A percentile compares a stretch with the other conserved stretches of the same genome.
phyloP scores from a whole-genome alignment of 2,113 vertebrate genomes.

The Coregonus clupeaformis region DNA sequence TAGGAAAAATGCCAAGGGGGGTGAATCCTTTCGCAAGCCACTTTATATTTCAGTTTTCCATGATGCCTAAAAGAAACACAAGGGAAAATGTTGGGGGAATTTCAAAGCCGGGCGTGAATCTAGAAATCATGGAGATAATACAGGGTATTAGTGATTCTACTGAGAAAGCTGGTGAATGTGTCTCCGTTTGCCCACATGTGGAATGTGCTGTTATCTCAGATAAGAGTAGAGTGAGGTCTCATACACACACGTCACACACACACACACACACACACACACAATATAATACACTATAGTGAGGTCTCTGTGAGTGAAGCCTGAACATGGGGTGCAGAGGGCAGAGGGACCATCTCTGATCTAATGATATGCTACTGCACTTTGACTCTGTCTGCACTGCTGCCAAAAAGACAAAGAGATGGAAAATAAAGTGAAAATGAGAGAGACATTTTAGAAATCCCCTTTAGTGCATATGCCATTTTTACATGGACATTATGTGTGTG shows the following conservation, averaged over 20 bases:
- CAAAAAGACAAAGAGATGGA: no score
- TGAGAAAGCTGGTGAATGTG: constrained; percentile 40
- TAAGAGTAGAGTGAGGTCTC: constrained; percentile 37
- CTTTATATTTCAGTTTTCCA: not conserved
- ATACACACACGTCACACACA: no score
- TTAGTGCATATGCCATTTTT: constrained; percentile 6
- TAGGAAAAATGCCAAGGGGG: no score
- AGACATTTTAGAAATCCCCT: not conserved
- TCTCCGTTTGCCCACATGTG: constrained; percentile 43
- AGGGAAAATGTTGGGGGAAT: no score
- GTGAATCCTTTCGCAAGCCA: no score
- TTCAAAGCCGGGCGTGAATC: constrained; percentile 39
- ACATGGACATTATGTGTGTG: no score
- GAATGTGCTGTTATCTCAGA: constrained; percentile 58
- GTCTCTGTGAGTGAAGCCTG: constrained; percentile 32
- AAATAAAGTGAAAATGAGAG: not conserved
- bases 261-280: no score
- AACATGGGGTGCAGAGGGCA: constrained; percentile 47
- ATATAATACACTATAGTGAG: no score
- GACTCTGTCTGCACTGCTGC: constrained; percentile 42
- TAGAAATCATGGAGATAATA: constrained; percentile 57
- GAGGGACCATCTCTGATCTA: constrained; percentile 51
- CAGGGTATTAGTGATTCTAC: constrained; percentile 49
- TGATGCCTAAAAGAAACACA: no score
- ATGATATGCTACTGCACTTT: constrained; percentile 51